Conservation (phyloP, 2,113 vertebrate genomes). For the Anoura caudifer region DNA sequence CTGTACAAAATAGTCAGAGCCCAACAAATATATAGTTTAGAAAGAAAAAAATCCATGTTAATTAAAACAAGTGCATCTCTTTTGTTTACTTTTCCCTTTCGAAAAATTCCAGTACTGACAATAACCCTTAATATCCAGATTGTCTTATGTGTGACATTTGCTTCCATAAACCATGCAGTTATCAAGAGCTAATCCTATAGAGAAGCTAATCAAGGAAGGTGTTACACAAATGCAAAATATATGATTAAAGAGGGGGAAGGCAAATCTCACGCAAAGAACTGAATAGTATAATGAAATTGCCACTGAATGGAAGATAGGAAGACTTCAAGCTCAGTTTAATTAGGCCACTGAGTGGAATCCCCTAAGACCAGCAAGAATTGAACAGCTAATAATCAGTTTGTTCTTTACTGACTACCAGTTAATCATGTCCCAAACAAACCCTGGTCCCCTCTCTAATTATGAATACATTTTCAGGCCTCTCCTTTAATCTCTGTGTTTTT, state of each 20-base stretch:
- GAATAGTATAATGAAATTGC: constrained; percentile 82
- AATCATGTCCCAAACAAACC: constrained; percentile 90
- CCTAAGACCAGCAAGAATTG: constrained; percentile 87
- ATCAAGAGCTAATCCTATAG: constrained; percentile 86
- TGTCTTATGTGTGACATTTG: constrained; percentile 83
- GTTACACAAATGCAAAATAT: constrained; percentile 86
- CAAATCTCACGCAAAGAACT: constrained; percentile 82
- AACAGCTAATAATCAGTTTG: constrained; percentile 95
- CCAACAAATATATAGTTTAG: constrained; percentile 48
- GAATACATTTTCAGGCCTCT: constrained; percentile 81
- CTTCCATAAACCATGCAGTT: constrained; percentile 83
- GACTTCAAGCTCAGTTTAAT: constrained; percentile 86
- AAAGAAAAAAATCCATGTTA: constrained; percentile 65
- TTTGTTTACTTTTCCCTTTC: constrained; percentile 61
- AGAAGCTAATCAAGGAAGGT: constrained; percentile 90
- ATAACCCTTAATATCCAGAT: constrained; percentile 78
- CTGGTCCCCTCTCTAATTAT: constrained; percentile 80
- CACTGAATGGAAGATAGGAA: constrained; percentile 85
- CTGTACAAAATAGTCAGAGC: constrained; percentile 31
- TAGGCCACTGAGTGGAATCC: constrained; percentile 88
- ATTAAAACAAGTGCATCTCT: constrained; percentile 71
- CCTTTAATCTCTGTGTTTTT: constrained; percentile 78
- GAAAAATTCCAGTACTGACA: constrained; percentile 66
- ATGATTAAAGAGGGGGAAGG: constrained; percentile 86
- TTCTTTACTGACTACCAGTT: constrained; percentile 94